phyloP scores from a whole-genome alignment of 2,797 vertebrate genomes.

The Chelidonichthys spinosus region DNA sequence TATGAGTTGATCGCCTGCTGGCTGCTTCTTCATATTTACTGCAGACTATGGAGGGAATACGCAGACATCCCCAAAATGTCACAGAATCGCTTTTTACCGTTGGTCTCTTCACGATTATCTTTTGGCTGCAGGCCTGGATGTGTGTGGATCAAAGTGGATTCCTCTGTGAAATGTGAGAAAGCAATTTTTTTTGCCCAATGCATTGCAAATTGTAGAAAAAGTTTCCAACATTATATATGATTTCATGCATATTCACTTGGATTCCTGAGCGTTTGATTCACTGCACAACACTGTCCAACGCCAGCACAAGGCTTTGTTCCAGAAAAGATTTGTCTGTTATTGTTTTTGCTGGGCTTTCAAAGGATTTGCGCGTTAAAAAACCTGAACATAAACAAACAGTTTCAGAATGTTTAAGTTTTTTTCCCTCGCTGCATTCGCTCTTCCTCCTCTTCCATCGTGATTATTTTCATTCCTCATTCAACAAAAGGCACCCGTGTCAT shows the following conservation, averaged over 20 bases:
- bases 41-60: not conserved
- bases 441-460: slow-evolving; percentile 59
- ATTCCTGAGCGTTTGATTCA: slow-evolving; percentile 74
- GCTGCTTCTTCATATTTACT: not conserved
- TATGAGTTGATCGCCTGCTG: not conserved
- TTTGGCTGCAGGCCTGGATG: slow-evolving; percentile 1
- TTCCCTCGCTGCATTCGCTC: slow-evolving; percentile 30
- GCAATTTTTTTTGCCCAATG: not conserved
- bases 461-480: slow-evolving; percentile 67
- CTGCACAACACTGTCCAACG: slow-evolving; percentile 73
- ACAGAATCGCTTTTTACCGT: not conserved
- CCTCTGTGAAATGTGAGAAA: slow-evolving; percentile 6
- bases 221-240: not conserved
- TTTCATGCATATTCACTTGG: slow-evolving; percentile 17
- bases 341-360: slow-evolving; percentile 81
- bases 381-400: slow-evolving; percentile 60
- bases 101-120: not conserved
- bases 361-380: slow-evolving; percentile 63
- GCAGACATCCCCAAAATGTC: not conserved
- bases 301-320: slow-evolving; percentile 74
- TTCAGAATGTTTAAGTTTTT: slow-evolving; percentile 47
- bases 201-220: not conserved
- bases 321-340: slow-evolving; percentile 79
- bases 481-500: slow-evolving; percentile 40
- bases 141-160: not conserved